These are phyloP conservation scores for Henricia sp. DNA, from an alignment of 53 echinoderm and acorn worm species.

Conservation along the genomic window DNA sequence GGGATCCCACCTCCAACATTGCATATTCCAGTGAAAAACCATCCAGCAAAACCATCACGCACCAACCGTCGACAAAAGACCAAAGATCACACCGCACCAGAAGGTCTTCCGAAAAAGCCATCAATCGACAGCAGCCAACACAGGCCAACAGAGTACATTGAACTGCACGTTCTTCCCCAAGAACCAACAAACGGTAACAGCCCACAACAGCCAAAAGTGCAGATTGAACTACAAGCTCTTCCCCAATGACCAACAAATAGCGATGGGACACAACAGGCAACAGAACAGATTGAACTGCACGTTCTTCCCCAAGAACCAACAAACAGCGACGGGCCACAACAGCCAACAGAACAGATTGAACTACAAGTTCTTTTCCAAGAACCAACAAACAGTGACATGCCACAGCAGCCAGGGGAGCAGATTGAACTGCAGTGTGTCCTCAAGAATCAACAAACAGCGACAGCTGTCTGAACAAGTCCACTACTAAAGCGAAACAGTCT, in stretches of 20 bases:
- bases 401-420: neutral
- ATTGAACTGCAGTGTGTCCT: slow-evolving; percentile 1
- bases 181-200: neutral
- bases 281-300: neutral
- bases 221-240: neutral
- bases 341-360: neutral
- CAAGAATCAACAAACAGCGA: neutral
- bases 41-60: too few species aligned
- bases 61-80: too few species aligned
- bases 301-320: slow-evolving; percentile 1
- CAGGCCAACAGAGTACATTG: neutral
- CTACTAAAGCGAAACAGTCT: too few species aligned
- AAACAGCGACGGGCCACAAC: neutral
- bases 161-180: neutral
- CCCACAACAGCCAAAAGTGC: neutral
- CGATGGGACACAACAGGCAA: neutral
- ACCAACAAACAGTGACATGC: neutral
- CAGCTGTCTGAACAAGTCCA: neutral
- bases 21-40: too few species aligned
- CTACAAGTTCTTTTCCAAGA: neutral
- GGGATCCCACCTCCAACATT: neutral
- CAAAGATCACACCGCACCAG: too few species aligned
- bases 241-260: neutral
- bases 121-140: too few species aligned
- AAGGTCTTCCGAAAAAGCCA: too few species aligned